Percentiles rank a stretch among this genome's conserved stretches.
Conservation (phyloP, 2,113 vertebrate species). For the Alexandromys fortis region DNA sequence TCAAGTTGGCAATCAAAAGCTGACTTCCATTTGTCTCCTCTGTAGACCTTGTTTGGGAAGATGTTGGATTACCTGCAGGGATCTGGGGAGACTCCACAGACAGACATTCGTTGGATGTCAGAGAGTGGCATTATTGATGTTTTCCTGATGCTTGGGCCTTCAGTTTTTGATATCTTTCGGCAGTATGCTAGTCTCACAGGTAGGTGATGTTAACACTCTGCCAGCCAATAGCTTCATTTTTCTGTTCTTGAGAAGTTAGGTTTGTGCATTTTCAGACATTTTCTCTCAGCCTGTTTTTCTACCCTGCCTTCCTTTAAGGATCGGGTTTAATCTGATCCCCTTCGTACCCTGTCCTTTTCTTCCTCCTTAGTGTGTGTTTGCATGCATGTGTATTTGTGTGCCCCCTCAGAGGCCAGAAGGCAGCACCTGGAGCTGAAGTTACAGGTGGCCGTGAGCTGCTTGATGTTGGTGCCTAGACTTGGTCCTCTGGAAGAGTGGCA, state of each 20-base stretch:
- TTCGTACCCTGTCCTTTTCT: neutral
- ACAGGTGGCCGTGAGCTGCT: neutral
- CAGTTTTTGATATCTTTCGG: slow-evolving; percentile 86
- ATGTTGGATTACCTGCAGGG: slow-evolving; percentile 95
- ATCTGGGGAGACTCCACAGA: slow-evolving; percentile 93
- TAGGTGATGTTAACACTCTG: neutral
- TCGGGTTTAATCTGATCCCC: neutral
- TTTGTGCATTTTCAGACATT: neutral
- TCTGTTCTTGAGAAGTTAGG: neutral
- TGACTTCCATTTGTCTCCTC: neutral
- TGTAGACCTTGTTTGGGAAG: slow-evolving; percentile 94
- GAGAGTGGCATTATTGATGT: slow-evolving; percentile 95
- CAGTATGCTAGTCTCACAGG: slow-evolving; percentile 95
- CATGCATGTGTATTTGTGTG: neutral
- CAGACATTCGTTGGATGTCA: slow-evolving; percentile 95
- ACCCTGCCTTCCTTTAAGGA: neutral
- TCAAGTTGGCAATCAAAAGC: neutral
- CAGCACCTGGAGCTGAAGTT: neutral
- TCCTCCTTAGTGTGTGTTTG: neutral
- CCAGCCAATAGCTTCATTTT: neutral
- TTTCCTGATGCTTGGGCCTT: slow-evolving; percentile 93
- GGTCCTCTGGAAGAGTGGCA: neutral
- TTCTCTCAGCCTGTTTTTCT: neutral
- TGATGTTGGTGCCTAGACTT: neutral
- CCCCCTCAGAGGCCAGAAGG: neutral